Evolutionary conservation across 2,888 invertebrate genomes (phyloP), one percentile per base, ranked within the genome.

Genomic region (Apamea epomidion): DNA sequence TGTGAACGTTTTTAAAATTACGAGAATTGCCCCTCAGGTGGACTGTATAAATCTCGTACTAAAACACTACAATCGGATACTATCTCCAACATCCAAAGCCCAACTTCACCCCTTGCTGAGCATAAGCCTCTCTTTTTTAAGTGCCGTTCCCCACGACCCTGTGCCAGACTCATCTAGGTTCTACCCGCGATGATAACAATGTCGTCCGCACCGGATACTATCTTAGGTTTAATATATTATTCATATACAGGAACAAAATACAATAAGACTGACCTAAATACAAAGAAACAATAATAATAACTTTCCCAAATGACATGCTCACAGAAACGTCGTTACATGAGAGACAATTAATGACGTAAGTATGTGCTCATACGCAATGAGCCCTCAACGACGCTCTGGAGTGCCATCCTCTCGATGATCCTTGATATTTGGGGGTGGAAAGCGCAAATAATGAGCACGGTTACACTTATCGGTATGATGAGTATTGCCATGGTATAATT

Each of bases 371-470:
- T 60, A 72, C n/a, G 58, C 60, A 79, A 78, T 64, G 67, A 85
- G 65, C 77, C 58, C 83, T 87, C 45, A 7, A 74, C 70, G 64
- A 64, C 78, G 71, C 78, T 79, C 42, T 16, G 0, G 48, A 89
- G 89, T 29, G 68, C 81, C 37, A 87, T 89, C 25, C 29, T 65
- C 67, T 89, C 76, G 21, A 88, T 79, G 84, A 64, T 82, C 12
- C 87, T 89, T 84, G 68, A 86, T 87, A 86, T 88, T 87, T 86
- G 87, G 76, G 74, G 75, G 67, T 58, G 54, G 81, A 84, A 87
- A 80, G 86, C 81, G 77, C 89, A 87, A 88, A 87, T 88, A 88
- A 89, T 86, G 82, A 88, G 67, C 58, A 76, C 64, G 65, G 54
- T 74, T 80, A 84, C 84, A 65, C 51, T 60, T 89, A 80, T 79